A percentile compares a stretch with the other conserved stretches of the same genome.
Evolutionary conservation across 1,140 invertebrate genomes (phyloP).

Genomic region (Drosophila bipectinata): DNA sequence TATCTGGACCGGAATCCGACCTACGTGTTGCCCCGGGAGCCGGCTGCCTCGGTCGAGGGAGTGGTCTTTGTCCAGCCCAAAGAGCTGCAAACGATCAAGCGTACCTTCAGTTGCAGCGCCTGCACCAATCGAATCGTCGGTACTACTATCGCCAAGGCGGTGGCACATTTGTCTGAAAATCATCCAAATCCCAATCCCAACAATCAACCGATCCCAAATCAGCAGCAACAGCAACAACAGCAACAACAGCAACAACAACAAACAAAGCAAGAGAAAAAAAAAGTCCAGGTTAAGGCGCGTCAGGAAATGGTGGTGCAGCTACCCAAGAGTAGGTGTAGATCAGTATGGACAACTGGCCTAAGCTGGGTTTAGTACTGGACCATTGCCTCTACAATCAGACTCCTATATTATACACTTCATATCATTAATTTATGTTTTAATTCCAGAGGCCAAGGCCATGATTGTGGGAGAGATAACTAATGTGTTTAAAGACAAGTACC

Average conservation of each 20-base stretch:
- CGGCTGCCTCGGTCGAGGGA: constrained; percentile 5
- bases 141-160: constrained; percentile 57
- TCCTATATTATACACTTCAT: no score
- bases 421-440: not conserved
- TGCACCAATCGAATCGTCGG: constrained; percentile 65
- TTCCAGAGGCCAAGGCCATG: constrained; percentile 67
- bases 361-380: no score
- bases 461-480: constrained; percentile 53
- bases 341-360: no score
- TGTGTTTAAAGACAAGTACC: constrained; percentile 64
- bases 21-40: constrained; percentile 44
- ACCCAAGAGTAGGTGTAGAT: constrained; percentile 62
- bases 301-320: constrained; percentile 35
- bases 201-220: constrained; percentile 1
- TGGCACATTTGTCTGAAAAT: constrained; percentile 58
- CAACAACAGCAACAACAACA: constrained; percentile 2
- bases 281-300: constrained; percentile 50
- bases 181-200: constrained; percentile 59
- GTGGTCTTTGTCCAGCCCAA: constrained; percentile 48
- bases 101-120: constrained; percentile 55
- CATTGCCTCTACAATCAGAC: no score
- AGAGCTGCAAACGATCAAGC: constrained; percentile 59
- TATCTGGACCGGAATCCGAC: constrained; percentile 62
- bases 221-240: constrained; percentile 23
- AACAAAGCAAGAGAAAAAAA: constrained; percentile 40